Conservation (phyloP, 2,797 vertebrate species). For the Dipus sagitta region DNA sequence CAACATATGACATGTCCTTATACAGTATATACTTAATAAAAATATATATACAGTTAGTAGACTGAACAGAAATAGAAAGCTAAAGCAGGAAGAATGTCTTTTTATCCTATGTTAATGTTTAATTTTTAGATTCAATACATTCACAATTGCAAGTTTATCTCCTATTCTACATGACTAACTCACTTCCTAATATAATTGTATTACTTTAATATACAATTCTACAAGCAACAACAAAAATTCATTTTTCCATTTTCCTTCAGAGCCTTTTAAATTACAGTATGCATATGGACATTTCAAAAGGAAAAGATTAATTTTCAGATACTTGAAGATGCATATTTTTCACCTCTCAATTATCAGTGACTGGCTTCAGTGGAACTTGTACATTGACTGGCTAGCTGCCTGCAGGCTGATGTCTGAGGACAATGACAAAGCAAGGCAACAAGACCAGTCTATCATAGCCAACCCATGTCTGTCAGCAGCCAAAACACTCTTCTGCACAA, state of each 20-base stretch:
- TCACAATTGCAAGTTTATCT: conserved; percentile 26
- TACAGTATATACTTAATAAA: too few relatives aligned
- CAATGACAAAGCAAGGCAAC: not conserved
- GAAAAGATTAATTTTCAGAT: not conserved
- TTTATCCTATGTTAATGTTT: not conserved
- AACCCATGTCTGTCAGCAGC: not conserved
- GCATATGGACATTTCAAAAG: not conserved
- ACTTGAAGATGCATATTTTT: not conserved
- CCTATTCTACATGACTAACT: not conserved
- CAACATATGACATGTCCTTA: too few relatives aligned
- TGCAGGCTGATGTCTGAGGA: not conserved
- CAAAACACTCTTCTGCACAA: not conserved
- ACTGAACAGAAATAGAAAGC: not conserved
- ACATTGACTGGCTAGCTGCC: not conserved
- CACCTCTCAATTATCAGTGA: conserved; percentile 3
- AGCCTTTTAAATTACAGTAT: not conserved
- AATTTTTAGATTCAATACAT: not conserved
- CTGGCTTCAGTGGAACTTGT: not conserved
- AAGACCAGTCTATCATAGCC: not conserved
- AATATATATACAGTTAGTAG: not conserved
- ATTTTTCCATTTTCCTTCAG: not conserved
- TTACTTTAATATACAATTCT: not conserved
- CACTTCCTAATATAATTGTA: not conserved
- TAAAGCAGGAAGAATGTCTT: not conserved
- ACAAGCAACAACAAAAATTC: not conserved